phyloP scores from a whole-genome alignment of 2,113 vertebrate species.

The Brachirus orientalis region DNA sequence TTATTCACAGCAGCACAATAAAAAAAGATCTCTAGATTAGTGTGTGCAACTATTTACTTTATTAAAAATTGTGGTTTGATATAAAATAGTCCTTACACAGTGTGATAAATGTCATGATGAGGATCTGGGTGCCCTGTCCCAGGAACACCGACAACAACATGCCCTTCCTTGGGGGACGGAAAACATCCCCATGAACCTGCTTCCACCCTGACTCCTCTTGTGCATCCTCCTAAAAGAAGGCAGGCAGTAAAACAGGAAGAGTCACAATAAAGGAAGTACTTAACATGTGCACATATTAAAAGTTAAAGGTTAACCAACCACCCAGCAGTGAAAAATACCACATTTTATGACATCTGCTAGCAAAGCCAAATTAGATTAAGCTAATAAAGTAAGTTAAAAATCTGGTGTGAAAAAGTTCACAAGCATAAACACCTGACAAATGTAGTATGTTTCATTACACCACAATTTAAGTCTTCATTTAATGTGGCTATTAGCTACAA shows the following conservation, averaged over 20 bases:
- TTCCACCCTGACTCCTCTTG: conserved; percentile 99
- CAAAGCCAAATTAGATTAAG: conserved; percentile 25
- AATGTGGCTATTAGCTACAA: conserved; percentile 31
- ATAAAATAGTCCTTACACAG: conserved; percentile 87
- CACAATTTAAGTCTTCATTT: conserved; percentile 63
- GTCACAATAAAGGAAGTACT: conserved; percentile 9
- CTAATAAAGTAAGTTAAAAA: no score
- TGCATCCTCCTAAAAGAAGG: conserved; percentile 88
- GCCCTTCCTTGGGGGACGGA: conserved; percentile 94
- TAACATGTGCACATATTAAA: background rate
- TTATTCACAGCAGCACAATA: background rate
- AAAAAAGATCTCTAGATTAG: background rate
- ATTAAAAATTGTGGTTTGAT: no score
- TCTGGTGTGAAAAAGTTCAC: conserved; percentile 45
- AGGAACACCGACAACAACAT: conserved; percentile 97
- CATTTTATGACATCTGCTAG: conserved; percentile 18
- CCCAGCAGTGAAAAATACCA: conserved; percentile 43
- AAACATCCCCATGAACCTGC: conserved; percentile 97
- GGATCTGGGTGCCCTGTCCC: conserved; percentile 96
- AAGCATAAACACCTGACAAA: background rate
- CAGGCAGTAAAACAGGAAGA: background rate
- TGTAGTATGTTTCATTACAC: conserved; percentile 33
- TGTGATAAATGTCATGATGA: conserved; percentile 99
- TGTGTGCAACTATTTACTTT: background rate
- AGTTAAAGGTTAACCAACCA: conserved; percentile 43